Base-by-base conservation (phyloP, 2,888 invertebrate genomes). In the Blera fallax region DNA sequence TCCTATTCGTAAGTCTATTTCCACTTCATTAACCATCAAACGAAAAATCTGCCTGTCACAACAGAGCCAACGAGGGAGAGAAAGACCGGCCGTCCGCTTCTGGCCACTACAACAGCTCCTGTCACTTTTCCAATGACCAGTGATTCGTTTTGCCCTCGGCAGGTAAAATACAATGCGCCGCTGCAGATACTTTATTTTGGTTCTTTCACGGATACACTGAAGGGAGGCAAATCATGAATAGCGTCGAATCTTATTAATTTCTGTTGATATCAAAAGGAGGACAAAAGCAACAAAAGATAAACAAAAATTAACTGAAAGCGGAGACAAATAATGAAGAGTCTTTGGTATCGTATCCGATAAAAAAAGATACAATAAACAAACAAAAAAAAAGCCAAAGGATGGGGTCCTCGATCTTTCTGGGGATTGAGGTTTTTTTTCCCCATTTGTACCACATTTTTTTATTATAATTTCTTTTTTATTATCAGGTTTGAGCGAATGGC, bases 211-310 rank as follows among this genome's bases (percentile, higher is more conserved):
- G 24, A 24, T 24, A 24, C 4, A 4, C 37, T 54, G 54, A 37
- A 80, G 69, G 85, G 64, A 72, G 70, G 76, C 80, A 81, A 76
- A 85, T 85, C 85, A 81, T 85, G 85, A 85, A 85, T 81, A 70
- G 80, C 85, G 85, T 85, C 81, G 85, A 80, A 85, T 85, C 85
- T 85, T 85, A 85, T 85, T 85, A 85, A 85, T 85, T 85, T 81
- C 85, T 85, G 76, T 76, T 76, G 85, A 81, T 85, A 85, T 85
- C 80, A 70, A 85, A 85, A 76, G 14, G 74, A 58, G 84, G 64
- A 85, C 84, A 81, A 85, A 85, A 65, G 27, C 62, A 69, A 74
- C 67, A 79, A 76, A 48, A 84, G 67, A 80, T 84, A 74, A 84
- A 74, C 73, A 83, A 80, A 85, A 85, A 60, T 65, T 76, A 85